Base-by-base conservation (phyloP, 2,797 vertebrate genomes). In the Coregonus sp. region DNA sequence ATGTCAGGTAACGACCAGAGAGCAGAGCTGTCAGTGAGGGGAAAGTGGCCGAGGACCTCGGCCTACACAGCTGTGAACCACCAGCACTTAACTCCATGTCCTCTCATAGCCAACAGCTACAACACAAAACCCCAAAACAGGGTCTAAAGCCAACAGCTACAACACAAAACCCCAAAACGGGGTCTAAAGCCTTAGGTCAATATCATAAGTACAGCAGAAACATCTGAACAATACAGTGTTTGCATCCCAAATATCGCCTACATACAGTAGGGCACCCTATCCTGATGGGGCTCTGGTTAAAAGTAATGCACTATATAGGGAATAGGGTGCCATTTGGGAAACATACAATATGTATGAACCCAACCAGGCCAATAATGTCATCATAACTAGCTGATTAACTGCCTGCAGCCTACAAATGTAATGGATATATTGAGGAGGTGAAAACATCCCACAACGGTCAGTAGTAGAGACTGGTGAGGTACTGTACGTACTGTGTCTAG, bases 31-130 rank as follows among this genome's bases (percentile, higher is more conserved):
- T 83, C 82, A 81, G 86, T 83, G 20, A 3, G 35, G 69, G 70
- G 77, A 81, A 70, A 73, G 1, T 75, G 74, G 75, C 72, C 5
- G 78, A 76, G 70, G 50, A 52, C 80, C 85, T 85, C 81, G 33
- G 63, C 83, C 83, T 40, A 72, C 81, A 72, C 85, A 82, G 86
- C 82, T 72, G 82, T 72, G 63, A 88, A 61, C 72, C 78, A 75
- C 70, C 79, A 74, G 73, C 5, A 40, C 56, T 31, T 65, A 61
- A 66, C 66, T 2, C 20, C 31, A 75, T 75, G 40, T 63, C n/a
- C 79, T 81, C 54, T 65, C 0, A 37, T 37, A 2, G 77, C 69
- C 68, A 76, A 73, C 82, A 81, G 77, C 25, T 25, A 25, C 25
- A 25, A 1, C 25, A 25, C 25, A 25, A 25, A 25, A 25, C 25